A percentile compares a stretch with the other conserved stretches of the same genome.
Conservation (phyloP, 2,797 vertebrate genomes). For the Tamandua tetradactyla region DNA sequence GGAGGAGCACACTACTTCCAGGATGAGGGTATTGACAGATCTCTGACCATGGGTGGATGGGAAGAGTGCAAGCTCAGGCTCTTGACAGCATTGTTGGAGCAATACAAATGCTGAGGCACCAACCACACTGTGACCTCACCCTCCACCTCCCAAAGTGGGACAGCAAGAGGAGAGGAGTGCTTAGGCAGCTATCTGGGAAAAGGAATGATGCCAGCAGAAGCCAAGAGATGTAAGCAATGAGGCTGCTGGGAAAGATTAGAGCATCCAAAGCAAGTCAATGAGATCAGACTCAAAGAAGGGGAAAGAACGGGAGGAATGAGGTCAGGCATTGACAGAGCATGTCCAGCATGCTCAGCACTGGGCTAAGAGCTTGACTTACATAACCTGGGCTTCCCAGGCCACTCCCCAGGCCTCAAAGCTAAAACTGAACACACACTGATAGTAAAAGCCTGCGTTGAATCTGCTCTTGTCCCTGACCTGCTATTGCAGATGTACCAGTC, state of each 20-base stretch:
- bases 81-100: background rate
- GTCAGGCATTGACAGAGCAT: background rate
- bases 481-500: background rate
- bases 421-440: background rate
- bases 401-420: background rate
- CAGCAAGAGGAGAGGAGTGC: background rate
- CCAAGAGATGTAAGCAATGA: background rate
- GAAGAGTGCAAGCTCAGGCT: background rate
- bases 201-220: background rate
- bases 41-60: fast-evolving
- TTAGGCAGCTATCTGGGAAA: conserved; percentile 53
- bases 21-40: background rate
- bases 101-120: background rate
- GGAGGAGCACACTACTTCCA: background rate
- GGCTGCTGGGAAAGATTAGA: conserved; percentile 61
- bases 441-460: background rate
- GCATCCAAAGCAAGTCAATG: conserved; percentile 40
- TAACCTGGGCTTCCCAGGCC: background rate
- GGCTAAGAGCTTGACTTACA: background rate
- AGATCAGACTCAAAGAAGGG: conserved; percentile 27
- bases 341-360: background rate
- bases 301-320: background rate
- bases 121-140: conserved; percentile 40
- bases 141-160: conserved; percentile 41
- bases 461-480: background rate